Evolutionary conservation across 2,113 vertebrate species (phyloP).

Genomic region (Notarius quadriscutis): DNA sequence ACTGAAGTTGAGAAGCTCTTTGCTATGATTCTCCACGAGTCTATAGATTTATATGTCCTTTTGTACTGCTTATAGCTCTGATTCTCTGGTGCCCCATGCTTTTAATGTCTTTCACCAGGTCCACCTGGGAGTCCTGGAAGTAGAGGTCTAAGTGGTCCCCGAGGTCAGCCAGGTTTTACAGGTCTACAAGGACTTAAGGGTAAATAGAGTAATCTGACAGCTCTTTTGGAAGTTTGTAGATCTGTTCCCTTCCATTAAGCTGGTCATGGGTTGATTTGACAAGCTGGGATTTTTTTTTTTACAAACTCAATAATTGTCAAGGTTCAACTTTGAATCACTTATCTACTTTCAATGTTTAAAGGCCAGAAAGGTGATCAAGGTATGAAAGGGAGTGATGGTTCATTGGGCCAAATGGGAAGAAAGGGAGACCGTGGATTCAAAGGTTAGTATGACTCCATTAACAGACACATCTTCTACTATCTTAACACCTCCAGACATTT

Average conservation of each 20-base stretch:
- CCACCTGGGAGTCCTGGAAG: conserved; percentile 63
- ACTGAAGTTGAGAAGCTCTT: background rate
- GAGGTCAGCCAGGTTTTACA: conserved; percentile 62
- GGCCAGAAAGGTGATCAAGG: conserved; percentile 71
- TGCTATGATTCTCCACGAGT: background rate
- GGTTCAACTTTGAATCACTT: background rate
- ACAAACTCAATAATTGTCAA: background rate
- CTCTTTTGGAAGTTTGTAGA: background rate
- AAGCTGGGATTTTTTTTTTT: background rate
- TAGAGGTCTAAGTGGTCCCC: conserved; percentile 63
- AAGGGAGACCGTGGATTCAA: conserved; percentile 67
- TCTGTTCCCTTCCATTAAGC: background rate
- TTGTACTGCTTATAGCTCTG: background rate
- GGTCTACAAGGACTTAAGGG: conserved; percentile 69
- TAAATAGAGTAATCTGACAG: conserved; percentile 44
- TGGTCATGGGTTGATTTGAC: background rate
- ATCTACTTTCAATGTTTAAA: conserved; percentile 40
- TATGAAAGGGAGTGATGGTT: conserved; percentile 58
- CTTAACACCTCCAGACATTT: background rate
- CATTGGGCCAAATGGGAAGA: conserved; percentile 53
- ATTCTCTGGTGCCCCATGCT: background rate
- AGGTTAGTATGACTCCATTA: conserved; percentile 60
- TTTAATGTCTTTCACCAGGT: conserved; percentile 56
- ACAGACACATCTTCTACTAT: background rate
- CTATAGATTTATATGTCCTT: background rate